Base-by-base conservation (phyloP, 2,888 invertebrate genomes). In the Machimus rusticus region DNA sequence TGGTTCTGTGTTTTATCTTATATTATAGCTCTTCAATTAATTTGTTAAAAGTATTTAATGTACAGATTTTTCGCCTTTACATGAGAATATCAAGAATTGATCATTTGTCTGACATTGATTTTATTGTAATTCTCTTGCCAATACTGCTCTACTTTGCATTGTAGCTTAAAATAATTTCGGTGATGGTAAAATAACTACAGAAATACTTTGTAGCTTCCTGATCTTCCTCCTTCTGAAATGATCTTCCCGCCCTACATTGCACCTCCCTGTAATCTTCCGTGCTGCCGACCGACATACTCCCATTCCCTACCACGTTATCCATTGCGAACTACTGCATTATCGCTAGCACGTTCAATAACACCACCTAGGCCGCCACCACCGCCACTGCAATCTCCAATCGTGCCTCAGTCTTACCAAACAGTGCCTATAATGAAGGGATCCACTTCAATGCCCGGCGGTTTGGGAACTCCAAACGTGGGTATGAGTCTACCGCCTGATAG, bases 241-340 rank as follows among this genome's bases (percentile, higher is more conserved):
- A 90, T 92, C 86, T 92, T 92, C 90, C 92, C 92, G 79, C 92
- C 92, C 77, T 92, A 92, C 88, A 92, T 92, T 89, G 92, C 92
- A 87, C 92, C 91, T 85, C 92, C 92, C 31, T 92, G 92, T 89
- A 91, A 92, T 90, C 90, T 92, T 87, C 90, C 92, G 88, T 92
- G 92, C 90, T 92, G 92, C 89, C 92, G 92, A 78, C 91, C 92
- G 88, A 90, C 91, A 55, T 74, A 82, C 74, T 86, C 74, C 34
- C 79, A 79, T 39, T 91, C 92, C 87, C 91, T 92, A 87, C 92
- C 92, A 74, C 91, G 92, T 89, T 92, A 90, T 88, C 89, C 90
- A 4, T 39, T 87, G 55, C 87, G 90, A 78, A 43, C 28, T 82
- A 43, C 23, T 82, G 89, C 90, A 77, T 88, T 90, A 87, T 90